Conservation (phyloP, 2,113 vertebrate species). For the Prinia subflava region DNA sequence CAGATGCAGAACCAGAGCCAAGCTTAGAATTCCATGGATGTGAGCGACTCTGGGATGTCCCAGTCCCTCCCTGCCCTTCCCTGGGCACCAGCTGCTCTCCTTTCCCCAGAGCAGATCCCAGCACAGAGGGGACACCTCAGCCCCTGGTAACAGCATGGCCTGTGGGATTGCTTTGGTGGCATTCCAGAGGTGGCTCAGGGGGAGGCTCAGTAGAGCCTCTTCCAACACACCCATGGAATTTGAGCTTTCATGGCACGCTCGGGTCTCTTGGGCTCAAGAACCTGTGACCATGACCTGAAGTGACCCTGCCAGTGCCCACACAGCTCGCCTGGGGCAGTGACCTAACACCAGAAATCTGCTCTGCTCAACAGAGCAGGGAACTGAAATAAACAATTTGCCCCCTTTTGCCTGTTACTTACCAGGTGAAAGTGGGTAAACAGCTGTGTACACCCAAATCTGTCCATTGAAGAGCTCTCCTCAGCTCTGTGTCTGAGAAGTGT, state of each 20-base stretch:
- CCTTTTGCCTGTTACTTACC: not conserved
- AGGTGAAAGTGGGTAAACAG: not conserved
- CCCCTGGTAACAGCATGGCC: accelerated
- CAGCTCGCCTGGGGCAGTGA: not conserved
- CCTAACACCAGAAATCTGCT: not conserved
- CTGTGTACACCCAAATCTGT: not conserved
- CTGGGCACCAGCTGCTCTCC: not conserved
- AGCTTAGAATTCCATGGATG: not conserved
- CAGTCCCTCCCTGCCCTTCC: not conserved
- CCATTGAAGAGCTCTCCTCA: not conserved
- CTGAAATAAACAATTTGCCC: not conserved
- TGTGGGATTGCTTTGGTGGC: not conserved
- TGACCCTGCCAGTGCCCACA: not conserved
- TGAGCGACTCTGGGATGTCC: accelerated
- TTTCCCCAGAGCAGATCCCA: not conserved
- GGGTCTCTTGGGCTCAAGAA: not conserved
- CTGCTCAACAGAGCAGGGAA: not conserved
- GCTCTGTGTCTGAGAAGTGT: not conserved
- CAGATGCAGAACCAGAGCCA: not conserved
- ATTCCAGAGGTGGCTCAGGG: not conserved
- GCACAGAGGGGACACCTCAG: not conserved
- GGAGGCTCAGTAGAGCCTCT: not conserved
- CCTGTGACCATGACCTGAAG: not conserved
- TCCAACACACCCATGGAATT: accelerated
- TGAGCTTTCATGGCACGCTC: accelerated